Percentiles rank a stretch among this genome's conserved stretches.
Evolutionary conservation across 2,797 vertebrate genomes (phyloP).

Genomic region (Manis crassicaudata): DNA sequence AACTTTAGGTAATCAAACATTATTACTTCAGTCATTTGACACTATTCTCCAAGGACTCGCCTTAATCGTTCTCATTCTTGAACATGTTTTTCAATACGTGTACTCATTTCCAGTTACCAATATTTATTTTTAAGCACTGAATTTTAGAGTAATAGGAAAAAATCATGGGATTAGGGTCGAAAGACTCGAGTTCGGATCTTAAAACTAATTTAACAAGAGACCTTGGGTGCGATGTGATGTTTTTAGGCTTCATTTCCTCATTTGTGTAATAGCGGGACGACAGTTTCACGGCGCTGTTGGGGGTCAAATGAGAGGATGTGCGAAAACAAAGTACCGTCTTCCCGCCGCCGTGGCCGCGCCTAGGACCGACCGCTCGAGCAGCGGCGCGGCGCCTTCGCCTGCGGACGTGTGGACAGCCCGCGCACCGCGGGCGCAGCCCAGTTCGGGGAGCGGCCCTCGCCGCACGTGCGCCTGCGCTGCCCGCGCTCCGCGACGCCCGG

Average conservation of each 20-base stretch:
- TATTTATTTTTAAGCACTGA: constrained; percentile 37
- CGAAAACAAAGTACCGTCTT: constrained; percentile 6
- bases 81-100: constrained; percentile 4
- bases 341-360: too few species aligned
- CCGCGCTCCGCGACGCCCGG: too few species aligned
- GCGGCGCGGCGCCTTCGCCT: too few species aligned
- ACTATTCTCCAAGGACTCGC: constrained; percentile 33
- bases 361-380: too few species aligned
- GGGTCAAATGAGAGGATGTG: not conserved
- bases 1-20: constrained; percentile 57
- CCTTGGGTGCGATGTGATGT: not conserved
- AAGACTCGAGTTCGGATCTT: not conserved
- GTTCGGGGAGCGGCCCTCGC: too few species aligned
- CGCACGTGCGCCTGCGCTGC: too few species aligned
- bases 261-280: not conserved
- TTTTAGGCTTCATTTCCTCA: constrained; percentile 25
- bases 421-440: too few species aligned
- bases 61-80: constrained; percentile 17
- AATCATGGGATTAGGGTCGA: not conserved
- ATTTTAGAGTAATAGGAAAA: constrained; percentile 13
- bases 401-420: too few species aligned
- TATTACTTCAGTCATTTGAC: constrained; percentile 48
- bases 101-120: not conserved
- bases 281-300: too few species aligned
- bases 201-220: constrained; percentile 28